phyloP scores from a whole-genome alignment of 2,113 vertebrate genomes.

The Poeciliopsis retropinna region DNA sequence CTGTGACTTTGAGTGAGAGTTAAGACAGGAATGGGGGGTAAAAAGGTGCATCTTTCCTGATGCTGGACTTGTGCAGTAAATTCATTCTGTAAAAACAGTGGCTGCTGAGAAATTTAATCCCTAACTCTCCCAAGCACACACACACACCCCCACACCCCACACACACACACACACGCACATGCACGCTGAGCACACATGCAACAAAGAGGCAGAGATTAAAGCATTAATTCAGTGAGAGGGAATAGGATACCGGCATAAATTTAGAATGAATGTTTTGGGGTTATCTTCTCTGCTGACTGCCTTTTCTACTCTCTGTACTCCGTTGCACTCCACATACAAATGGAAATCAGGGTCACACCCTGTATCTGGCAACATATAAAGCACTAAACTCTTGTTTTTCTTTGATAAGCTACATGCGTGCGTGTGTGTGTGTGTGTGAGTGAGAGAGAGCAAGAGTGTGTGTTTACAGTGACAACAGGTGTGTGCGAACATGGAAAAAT shows the following conservation, averaged over 20 bases:
- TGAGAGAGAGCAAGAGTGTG: background rate
- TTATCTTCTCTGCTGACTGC: constrained; percentile 72
- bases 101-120: constrained; percentile 68
- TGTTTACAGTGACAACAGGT: constrained; percentile 57
- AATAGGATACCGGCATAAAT: constrained; percentile 73
- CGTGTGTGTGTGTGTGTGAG: background rate
- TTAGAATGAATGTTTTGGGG: constrained; percentile 74
- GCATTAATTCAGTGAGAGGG: constrained; percentile 75
- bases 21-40: constrained; percentile 55
- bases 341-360: constrained; percentile 69
- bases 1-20: constrained; percentile 71
- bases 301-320: constrained; percentile 59
- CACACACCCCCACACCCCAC: background rate
- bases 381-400: constrained; percentile 68
- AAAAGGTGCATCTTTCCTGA: constrained; percentile 67
- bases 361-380: constrained; percentile 66
- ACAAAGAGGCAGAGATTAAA: constrained; percentile 75
- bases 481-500: constrained; percentile 52
- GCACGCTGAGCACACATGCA: constrained; percentile 63
- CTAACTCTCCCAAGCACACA: constrained; percentile 25
- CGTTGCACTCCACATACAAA: constrained; percentile 70
- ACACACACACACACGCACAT: constrained; percentile 20
- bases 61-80: constrained; percentile 47
- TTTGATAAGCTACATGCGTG: constrained; percentile 58
- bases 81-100: constrained; percentile 63